These are phyloP conservation scores for Heliconius ismenius DNA, from an alignment of 2,888 invertebrate species.

Conservation along the genomic window DNA sequence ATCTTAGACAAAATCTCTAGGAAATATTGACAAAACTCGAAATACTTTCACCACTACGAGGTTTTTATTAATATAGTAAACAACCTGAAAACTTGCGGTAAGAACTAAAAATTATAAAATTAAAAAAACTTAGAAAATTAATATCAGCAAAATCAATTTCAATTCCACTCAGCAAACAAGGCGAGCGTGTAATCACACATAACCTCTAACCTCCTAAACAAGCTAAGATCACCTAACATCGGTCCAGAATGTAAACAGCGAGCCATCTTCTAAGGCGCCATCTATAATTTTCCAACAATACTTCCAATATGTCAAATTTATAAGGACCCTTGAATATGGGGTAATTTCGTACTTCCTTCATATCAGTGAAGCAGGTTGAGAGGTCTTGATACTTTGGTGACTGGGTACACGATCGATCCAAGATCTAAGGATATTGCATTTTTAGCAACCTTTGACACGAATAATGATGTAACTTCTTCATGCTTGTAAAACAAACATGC, in stretches of 20 bases:
- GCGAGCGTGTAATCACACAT: conserved; percentile 72
- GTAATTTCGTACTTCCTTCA: conserved; percentile 19
- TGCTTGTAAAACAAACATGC: conserved; percentile 72
- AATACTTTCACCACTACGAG: too few relatives aligned
- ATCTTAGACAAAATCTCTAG: too few relatives aligned
- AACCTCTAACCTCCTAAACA: conserved; percentile 76
- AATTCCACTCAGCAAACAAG: conserved; percentile 66
- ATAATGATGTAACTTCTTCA: conserved; percentile 80
- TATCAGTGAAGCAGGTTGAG: conserved; percentile 38
- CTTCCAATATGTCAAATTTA: conserved; percentile 64
- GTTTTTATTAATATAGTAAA: too few relatives aligned
- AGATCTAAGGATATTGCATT: conserved; percentile 78
- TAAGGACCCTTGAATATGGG: conserved; percentile 48
- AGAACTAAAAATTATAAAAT: conserved; percentile 10
- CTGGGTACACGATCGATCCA: conserved; percentile 72
- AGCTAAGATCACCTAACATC: conserved; percentile 68
- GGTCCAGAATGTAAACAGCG: conserved; percentile 78
- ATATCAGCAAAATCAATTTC: conserved; percentile 65
- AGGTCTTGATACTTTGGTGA: conserved; percentile 54
- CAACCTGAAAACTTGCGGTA: neutral
- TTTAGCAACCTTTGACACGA: conserved; percentile 82
- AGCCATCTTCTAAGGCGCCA: conserved; percentile 78
- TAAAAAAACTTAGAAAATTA: conserved; percentile 31
- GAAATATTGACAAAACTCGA: too few relatives aligned
- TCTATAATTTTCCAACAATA: conserved; percentile 80